Conservation (phyloP, 2,113 vertebrate species). For the Enhydra lutris region DNA sequence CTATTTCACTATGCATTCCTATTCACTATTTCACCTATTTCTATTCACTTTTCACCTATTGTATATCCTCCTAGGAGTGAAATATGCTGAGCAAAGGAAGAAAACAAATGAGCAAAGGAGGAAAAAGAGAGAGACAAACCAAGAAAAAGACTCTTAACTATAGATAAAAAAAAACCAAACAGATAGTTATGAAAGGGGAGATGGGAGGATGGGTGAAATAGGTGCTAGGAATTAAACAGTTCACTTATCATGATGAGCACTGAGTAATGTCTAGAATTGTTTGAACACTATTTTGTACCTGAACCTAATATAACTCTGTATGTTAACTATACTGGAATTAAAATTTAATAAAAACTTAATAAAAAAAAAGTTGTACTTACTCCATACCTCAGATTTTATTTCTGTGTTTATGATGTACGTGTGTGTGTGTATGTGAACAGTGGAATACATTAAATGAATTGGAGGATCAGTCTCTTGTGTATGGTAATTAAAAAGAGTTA, state of each 20-base stretch:
- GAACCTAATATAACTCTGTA: neutral
- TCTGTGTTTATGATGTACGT: neutral
- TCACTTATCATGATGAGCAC: neutral
- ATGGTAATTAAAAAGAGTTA: neutral
- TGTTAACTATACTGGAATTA: neutral
- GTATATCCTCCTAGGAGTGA: too few species aligned
- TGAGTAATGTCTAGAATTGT: neutral
- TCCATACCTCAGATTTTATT: neutral
- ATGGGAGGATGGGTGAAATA: neutral
- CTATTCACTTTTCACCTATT: too few species aligned
- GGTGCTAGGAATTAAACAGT: neutral
- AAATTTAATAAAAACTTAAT: neutral
- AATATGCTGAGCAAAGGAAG: neutral
- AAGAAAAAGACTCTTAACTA: neutral
- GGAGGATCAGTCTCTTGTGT: neutral
- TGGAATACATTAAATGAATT: neutral
- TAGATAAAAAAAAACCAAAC: neutral
- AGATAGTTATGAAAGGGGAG: neutral
- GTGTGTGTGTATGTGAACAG: neutral
- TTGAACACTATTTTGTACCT: neutral
- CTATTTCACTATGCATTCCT: too few species aligned
- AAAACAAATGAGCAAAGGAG: neutral
- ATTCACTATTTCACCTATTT: too few species aligned
- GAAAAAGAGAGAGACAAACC: neutral
- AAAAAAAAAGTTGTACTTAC: neutral